phyloP scores from a whole-genome alignment of 2,113 vertebrate species.

The sheep (Ovis aries) region ARS-UI_Ramb_v3.0 NC_056071.1:7588501-7589000 shows the following conservation, averaged over 20 bases:
- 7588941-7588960: not conserved
- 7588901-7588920: not conserved
- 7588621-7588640: not conserved
- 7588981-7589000: not conserved
- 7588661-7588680: not conserved
- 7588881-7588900: rapidly evolving
- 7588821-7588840: not conserved
- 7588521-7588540: not conserved
- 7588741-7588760: not conserved
- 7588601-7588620: not conserved
- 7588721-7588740: not conserved
- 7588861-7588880: not conserved
- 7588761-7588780: not conserved
- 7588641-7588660: not conserved
- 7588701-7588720: not conserved
- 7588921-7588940: not conserved
- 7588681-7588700: not conserved
- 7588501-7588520: not conserved
- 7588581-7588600: not conserved
- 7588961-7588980: rapidly evolving
- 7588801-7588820: not conserved
- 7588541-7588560: not conserved
- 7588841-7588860: not conserved
- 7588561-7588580: not conserved
- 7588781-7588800: not conserved